A percentile compares a stretch with the other conserved stretches of the same genome.
phyloP scores from a whole-genome alignment of 2,888 invertebrate genomes.

The Pollenia angustigena region DNA sequence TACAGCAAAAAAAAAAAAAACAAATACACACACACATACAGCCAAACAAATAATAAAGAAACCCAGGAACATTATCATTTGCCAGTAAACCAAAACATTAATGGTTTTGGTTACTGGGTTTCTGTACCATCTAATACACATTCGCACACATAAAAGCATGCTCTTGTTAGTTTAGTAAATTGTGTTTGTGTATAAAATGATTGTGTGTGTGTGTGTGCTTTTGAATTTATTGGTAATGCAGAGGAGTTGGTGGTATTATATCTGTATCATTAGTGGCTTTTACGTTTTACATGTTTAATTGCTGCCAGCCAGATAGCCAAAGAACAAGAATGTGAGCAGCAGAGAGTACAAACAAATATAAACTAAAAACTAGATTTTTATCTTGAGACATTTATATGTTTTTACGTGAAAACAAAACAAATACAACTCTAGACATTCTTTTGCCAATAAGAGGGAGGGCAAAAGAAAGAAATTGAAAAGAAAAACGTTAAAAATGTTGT shows the following conservation, averaged over 20 bases:
- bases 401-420: conserved; percentile 1
- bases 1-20: neutral
- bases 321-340: neutral
- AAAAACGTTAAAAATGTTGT: conserved; percentile 14
- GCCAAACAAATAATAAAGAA: neutral
- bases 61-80: conserved; percentile 54
- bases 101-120: conserved; percentile 60
- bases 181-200: neutral
- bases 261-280: conserved; percentile 69
- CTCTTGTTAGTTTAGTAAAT: conserved; percentile 17
- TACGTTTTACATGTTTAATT: conserved; percentile 73
- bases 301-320: conserved; percentile 45
- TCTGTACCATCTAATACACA: too few species aligned
- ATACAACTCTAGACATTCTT: conserved; percentile 35
- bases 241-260: conserved; percentile 62
- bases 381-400: conserved; percentile 73
- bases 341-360: conserved; percentile 7
- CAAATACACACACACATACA: conserved; percentile 12
- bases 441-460: conserved; percentile 20
- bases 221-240: conserved; percentile 60
- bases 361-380: conserved; percentile 76
- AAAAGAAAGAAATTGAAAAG: conserved; percentile 22
- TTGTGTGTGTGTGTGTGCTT: neutral
- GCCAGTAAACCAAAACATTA: conserved; percentile 68
- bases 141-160: neutral